Evolutionary conservation across 2,888 invertebrate genomes (phyloP).

Genomic region (Heliconius erato): DNA sequence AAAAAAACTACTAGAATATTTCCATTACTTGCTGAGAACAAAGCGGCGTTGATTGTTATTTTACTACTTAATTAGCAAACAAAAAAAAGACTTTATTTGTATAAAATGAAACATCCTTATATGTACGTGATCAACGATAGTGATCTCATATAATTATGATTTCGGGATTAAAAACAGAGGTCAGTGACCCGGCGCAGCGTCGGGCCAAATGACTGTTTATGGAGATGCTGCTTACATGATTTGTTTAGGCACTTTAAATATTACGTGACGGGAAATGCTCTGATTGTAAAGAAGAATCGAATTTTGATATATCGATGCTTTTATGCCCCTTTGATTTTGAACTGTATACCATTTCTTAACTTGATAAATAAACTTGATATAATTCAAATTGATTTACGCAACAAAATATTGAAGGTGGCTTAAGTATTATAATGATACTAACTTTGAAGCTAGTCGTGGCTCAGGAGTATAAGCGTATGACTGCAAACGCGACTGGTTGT

Average conservation of each 20-base stretch:
- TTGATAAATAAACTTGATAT: not conserved
- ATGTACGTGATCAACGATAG: slow-evolving; percentile 67
- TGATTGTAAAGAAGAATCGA: slow-evolving; percentile 31
- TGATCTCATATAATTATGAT: slow-evolving; percentile 78
- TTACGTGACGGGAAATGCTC: slow-evolving; percentile 40
- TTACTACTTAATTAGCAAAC: slow-evolving; percentile 64
- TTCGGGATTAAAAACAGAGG: slow-evolving; percentile 63
- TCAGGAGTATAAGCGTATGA: too few species aligned
- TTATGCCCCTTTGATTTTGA: slow-evolving; percentile 9
- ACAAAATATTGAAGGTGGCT: not conserved
- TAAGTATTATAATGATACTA: not conserved
- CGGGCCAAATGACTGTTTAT: slow-evolving; percentile 46
- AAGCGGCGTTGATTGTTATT: slow-evolving; percentile 61
- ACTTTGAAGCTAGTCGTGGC: not conserved
- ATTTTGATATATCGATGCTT: slow-evolving; percentile 20
- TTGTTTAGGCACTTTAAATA: slow-evolving; percentile 41
- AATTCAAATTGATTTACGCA: not conserved
- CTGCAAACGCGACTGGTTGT: too few species aligned
- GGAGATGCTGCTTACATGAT: slow-evolving; percentile 42
- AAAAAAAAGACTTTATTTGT: slow-evolving; percentile 64
- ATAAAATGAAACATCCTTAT: slow-evolving; percentile 75
- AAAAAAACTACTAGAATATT: slow-evolving; percentile 33
- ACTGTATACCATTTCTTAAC: not conserved
- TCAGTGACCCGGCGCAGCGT: slow-evolving; percentile 58
- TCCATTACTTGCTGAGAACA: slow-evolving; percentile 46